phyloP scores from a whole-genome alignment of 2,888 invertebrate genomes.

The Isoperla grammatica region DNA sequence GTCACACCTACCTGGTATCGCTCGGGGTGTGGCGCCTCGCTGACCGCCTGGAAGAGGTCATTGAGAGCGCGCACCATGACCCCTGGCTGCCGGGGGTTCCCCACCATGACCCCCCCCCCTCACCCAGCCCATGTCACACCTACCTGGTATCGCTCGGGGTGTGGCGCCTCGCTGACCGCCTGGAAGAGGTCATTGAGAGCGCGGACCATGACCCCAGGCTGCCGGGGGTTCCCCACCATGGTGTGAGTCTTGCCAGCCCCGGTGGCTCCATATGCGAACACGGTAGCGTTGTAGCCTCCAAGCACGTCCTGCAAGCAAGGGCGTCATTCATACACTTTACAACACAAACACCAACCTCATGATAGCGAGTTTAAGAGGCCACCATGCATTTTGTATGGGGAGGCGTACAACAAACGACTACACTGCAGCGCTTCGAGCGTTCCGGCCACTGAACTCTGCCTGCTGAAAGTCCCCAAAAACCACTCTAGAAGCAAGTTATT shows the following conservation, averaged over 20 bases:
- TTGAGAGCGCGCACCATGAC: constrained; percentile 83
- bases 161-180: constrained; percentile 55
- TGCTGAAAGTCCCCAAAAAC: too few relatives aligned
- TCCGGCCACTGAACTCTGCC: too few relatives aligned
- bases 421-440: too few relatives aligned
- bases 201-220: constrained; percentile 82
- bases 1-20: constrained; percentile 53
- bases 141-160: constrained; percentile 58
- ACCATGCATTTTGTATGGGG: too few relatives aligned
- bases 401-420: too few relatives aligned
- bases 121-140: too few relatives aligned
- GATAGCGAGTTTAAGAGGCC: too few relatives aligned
- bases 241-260: constrained; percentile 91
- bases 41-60: constrained; percentile 70
- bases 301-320: constrained; percentile 64
- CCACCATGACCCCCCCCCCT: too few relatives aligned
- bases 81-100: constrained; percentile 61
- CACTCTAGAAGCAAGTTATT: too few relatives aligned
- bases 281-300: constrained; percentile 86
- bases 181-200: constrained; percentile 79
- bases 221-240: constrained; percentile 64
- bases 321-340: too few relatives aligned
- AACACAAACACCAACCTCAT: too few relatives aligned
- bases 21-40: constrained; percentile 53
- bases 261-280: constrained; percentile 93